Base-by-base conservation (phyloP, 1,140 invertebrate genomes). In the Heliconius hewitsoni region DNA sequence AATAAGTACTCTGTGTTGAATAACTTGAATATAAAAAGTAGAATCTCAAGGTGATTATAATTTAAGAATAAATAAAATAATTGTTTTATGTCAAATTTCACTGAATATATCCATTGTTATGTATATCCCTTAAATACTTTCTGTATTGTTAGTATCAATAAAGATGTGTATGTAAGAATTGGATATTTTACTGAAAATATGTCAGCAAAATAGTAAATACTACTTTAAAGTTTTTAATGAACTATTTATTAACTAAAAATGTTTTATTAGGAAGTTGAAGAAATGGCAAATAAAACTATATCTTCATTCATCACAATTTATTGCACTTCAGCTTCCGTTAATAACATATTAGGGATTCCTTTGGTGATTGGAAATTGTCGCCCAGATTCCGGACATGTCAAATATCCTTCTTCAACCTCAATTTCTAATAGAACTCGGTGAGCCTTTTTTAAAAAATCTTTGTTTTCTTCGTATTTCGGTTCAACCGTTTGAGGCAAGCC, bases 321-420 rank as follows among this genome's bases (percentile, higher is more conserved):
- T 95, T 96, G 98, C 82, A 99, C 97, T 97, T 99, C 99, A 92
- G 99, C 98, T 96, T 99, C 98, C 90, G 99, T 99, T 50, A 99
- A 94, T 52, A 99, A 94, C 98, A 99, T 99, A 93, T 99, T 99
- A 37, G 99, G 98, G 86, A 99, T 99, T 42, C 99, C 99, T 94
- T 99, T 97, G 55, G 96, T 97, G 73, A 99, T 99, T 27, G 98
- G 98, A 94, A 99, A 99, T 90, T 98, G 97, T 90, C 98, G 95
- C 8, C 98, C 98, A n/a, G 98, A 98, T 96, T 99, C 99, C 9
- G 99, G 99, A 95, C 99, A 99, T 30, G 98, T 95, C 60, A 99
- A 94, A 82, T 98, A 96, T 6, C 99, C 99, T 93, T 98, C 98
- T 76, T 99, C 96, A 9, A 99, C 95, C 95, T 99, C 99, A 76